A percentile compares a stretch with the other conserved stretches of the same genome.
Evolutionary conservation across 1,140 invertebrate genomes (phyloP).

Genomic region (Bombus confusus): DNA sequence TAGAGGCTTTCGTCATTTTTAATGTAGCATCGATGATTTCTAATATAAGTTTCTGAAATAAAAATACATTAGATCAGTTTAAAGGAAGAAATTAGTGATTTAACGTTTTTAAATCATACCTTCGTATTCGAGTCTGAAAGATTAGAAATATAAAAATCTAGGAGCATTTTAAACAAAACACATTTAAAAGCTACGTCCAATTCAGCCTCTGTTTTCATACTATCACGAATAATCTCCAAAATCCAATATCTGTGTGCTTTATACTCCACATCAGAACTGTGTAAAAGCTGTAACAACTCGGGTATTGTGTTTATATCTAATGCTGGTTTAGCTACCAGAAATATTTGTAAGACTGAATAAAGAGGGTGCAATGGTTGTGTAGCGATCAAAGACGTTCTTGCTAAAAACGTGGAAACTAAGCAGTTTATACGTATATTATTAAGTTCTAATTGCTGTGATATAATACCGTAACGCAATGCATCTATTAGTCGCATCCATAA

Average conservation of each 20-base stretch:
- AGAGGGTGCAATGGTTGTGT: slow-evolving; percentile 87
- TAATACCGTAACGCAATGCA: slow-evolving; percentile 82
- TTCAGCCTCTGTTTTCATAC: slow-evolving; percentile 84
- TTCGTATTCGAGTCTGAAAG: slow-evolving; percentile 81
- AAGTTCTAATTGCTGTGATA: slow-evolving; percentile 70
- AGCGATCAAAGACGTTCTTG: slow-evolving; percentile 85
- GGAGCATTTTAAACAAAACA: slow-evolving; percentile 84
- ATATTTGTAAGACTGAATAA: slow-evolving; percentile 87
- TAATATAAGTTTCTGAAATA: slow-evolving; percentile 83
- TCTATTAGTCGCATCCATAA: slow-evolving; percentile 82
- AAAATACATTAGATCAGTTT: slow-evolving; percentile 37
- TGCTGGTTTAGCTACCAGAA: slow-evolving; percentile 87
- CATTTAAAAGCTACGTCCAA: slow-evolving; percentile 84
- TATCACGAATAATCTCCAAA: slow-evolving; percentile 86
- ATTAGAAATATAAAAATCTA: slow-evolving; percentile 81
- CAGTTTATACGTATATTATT: slow-evolving; percentile 84
- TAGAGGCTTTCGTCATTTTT: slow-evolving; percentile 84
- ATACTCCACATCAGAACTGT: slow-evolving; percentile 86
- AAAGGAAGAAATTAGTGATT: slow-evolving; percentile 8
- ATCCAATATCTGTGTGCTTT: slow-evolving; percentile 86
- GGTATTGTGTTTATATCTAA: slow-evolving; percentile 89
- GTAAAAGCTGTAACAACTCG: slow-evolving; percentile 89
- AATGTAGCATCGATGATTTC: slow-evolving; percentile 84
- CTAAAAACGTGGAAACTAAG: slow-evolving; percentile 88
- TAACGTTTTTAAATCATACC: slow-evolving; percentile 69